Base-by-base conservation (phyloP, 2,888 invertebrate species). In the Crepidodera aurea region DNA sequence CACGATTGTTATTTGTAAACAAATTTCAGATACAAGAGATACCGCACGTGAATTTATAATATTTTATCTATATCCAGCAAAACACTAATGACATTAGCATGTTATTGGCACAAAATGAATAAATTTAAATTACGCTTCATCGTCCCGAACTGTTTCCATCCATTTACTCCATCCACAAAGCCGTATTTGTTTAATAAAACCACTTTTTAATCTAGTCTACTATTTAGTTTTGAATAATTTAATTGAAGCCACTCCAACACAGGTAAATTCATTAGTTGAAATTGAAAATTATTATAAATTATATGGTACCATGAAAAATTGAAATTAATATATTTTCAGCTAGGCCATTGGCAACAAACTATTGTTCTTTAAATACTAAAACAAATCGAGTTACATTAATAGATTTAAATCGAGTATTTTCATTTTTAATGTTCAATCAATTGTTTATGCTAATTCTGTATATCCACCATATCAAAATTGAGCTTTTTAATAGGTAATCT, bases 211-310 rank as follows among this genome's bases (percentile, higher is more conserved):
- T 51, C n/a, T 34, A 34, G 8, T 51, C 34, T 29, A 8, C 32
- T 51, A 16, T 51, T 51, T 37, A 51, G 34, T 51, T 34, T 51
- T 27, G 27, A 51, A 51, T 51, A 51, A 51, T 51, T 51, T 51
- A 51, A 51, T 51, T 51, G 51, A 12, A 18, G 6, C 19, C 34
- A 37, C 12, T 51, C 37, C 19, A 34, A 19, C 12, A 25, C 46
- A 25, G 13, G 46, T 40, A 40, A 18, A 40, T 18, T 40, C 40
- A 40, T 40, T 40, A 40, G 8, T 18, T 4, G 13, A 25, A 13
- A 46, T 25, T 27, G 46, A 46, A 46, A 46, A 46, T 46, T 22
- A 25, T 46, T 46, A 46, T 46, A 13, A 25, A 46, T 46, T 19
- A 22, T 42, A 19, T 42, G 8, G 15, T 42, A 37, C 37, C 22